phyloP scores from a whole-genome alignment of 2,113 vertebrate genomes.

The Aviceda subcristata region DNA sequence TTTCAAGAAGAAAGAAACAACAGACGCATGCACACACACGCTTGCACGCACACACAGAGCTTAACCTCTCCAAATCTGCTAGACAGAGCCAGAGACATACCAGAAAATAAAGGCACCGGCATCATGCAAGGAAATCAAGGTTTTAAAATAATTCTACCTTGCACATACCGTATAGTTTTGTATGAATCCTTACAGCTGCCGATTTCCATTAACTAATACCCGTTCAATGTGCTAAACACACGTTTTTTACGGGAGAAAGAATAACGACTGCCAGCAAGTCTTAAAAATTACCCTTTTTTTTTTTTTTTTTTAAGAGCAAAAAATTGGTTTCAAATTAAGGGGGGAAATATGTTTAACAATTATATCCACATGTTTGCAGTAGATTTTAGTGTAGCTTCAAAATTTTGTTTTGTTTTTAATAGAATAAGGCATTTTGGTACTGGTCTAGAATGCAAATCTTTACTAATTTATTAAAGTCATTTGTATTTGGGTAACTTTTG shows the following conservation, averaged over 20 bases:
- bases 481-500: background rate
- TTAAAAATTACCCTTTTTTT: background rate
- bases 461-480: background rate
- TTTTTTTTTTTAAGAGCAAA: background rate
- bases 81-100: background rate
- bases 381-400: background rate
- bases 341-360: background rate
- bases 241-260: background rate
- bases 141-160: background rate
- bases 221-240: background rate
- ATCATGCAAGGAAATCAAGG: background rate
- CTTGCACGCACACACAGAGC: conserved; percentile 27
- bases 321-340: background rate
- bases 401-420: background rate
- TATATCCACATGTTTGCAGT: background rate
- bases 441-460: background rate
- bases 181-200: background rate
- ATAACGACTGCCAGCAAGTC: background rate
- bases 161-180: accelerated
- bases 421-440: background rate
- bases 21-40: conserved; percentile 17
- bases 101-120: background rate
- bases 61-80: conserved; percentile 5
- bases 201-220: background rate
- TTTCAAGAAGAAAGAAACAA: conserved; percentile 56